Conservation (phyloP, 2,797 vertebrate genomes). For the Hoplostethus atlanticus region DNA sequence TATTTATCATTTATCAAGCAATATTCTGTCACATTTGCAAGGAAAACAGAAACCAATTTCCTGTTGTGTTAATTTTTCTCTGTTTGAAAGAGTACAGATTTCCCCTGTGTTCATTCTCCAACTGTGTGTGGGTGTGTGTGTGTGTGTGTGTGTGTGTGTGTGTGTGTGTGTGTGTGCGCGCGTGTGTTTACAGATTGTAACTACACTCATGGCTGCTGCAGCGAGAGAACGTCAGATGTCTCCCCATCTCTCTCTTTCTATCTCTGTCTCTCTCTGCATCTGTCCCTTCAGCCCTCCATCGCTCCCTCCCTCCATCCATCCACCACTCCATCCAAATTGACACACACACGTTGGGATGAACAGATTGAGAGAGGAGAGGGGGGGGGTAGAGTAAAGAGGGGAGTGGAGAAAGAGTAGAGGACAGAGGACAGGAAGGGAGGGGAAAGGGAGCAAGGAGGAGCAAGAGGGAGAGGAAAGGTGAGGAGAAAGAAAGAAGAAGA, state of each 20-base stretch:
- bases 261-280: conserved; percentile 46
- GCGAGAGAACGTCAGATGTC: conserved; percentile 73
- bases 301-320: conserved; percentile 20
- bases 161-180: background rate
- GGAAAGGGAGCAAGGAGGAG: background rate
- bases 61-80: conserved; percentile 70
- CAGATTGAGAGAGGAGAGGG: conserved; percentile 16
- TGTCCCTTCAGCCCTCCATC: conserved; percentile 55
- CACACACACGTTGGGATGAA: conserved; percentile 46
- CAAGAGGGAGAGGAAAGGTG: conserved; percentile 4
- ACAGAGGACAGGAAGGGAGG: background rate
- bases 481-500: background rate
- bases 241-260: conserved; percentile 50
- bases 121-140: conserved; percentile 25
- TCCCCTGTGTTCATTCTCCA: conserved; percentile 62
- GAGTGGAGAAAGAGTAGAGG: background rate
- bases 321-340: conserved; percentile 40
- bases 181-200: conserved; percentile 64
- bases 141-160: conserved; percentile 24
- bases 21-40: conserved; percentile 50
- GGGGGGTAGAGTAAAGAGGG: background rate
- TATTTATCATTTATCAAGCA: conserved; percentile 54
- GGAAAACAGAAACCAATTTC: conserved; percentile 69
- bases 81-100: conserved; percentile 67
- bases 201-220: conserved; percentile 72